Conservation (phyloP, 2,797 vertebrate genomes). For the Garrulus glandarius region DNA sequence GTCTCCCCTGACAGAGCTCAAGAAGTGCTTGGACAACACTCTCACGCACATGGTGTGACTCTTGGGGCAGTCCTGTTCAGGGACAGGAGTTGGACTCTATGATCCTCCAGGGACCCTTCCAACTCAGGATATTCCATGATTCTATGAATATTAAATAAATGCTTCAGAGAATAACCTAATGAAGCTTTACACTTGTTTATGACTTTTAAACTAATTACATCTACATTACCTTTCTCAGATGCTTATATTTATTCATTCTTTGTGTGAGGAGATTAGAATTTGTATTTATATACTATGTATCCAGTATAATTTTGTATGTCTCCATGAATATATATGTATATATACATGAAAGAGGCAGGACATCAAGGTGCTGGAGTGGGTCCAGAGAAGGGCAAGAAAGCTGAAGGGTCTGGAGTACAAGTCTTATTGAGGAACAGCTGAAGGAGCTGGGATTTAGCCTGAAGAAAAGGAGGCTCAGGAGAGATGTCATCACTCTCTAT, state of each 20-base stretch:
- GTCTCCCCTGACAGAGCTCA: background rate
- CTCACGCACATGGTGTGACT: background rate
- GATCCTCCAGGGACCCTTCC: background rate
- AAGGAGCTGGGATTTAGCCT: background rate
- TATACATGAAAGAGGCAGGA: background rate
- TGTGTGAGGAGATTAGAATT: background rate
- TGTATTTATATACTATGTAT: background rate
- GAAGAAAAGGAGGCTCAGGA: background rate
- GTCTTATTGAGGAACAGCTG: background rate
- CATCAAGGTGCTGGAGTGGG: background rate
- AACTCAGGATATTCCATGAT: background rate
- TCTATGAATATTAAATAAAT: slow-evolving; percentile 28
- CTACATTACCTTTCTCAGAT: background rate
- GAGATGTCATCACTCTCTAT: too few relatives aligned
- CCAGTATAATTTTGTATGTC: background rate
- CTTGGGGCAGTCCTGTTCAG: background rate
- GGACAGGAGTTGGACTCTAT: background rate
- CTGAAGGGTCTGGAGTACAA: background rate
- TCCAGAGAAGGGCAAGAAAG: background rate
- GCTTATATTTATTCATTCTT: background rate
- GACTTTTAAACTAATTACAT: slow-evolving; percentile 8
- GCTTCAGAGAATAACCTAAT: background rate
- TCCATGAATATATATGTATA: background rate
- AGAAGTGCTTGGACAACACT: background rate
- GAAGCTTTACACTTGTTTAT: background rate